A percentile compares a stretch with the other conserved stretches of the same genome.
Evolutionary conservation across 2,888 invertebrate species (phyloP).

Genomic region (Acholoe squamosa): DNA sequence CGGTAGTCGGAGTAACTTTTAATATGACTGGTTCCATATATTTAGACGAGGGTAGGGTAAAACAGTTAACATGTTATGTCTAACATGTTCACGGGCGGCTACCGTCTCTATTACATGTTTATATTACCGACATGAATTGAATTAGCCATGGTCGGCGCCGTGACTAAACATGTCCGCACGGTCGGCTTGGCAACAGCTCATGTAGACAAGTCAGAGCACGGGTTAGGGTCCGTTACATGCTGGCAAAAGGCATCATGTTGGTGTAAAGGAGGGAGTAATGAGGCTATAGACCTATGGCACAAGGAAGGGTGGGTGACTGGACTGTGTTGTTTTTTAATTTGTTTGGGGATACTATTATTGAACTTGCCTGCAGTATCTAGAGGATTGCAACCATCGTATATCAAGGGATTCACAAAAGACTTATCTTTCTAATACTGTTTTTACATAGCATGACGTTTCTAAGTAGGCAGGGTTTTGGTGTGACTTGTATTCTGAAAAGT

Average conservation of each 20-base stretch:
- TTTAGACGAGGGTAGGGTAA: neutral
- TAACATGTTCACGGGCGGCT: conserved; percentile 24
- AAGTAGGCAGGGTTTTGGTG: too few relatives aligned
- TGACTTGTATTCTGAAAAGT: too few relatives aligned
- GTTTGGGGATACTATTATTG: too few relatives aligned
- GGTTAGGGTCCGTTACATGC: conserved; percentile 29
- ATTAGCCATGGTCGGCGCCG: conserved; percentile 35
- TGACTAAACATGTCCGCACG: conserved; percentile 32
- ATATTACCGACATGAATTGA: conserved; percentile 33
- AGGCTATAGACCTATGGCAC: neutral
- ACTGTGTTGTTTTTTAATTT: too few relatives aligned
- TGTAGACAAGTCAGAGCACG: conserved; percentile 21
- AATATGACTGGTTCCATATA: neutral
- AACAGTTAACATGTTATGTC: neutral
- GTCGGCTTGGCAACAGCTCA: conserved; percentile 17
- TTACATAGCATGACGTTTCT: too few relatives aligned
- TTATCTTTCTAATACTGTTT: too few relatives aligned
- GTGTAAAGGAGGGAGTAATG: neutral
- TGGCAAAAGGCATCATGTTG: neutral
- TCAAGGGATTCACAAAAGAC: too few relatives aligned
- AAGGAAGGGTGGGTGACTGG: neutral
- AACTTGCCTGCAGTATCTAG: too few relatives aligned
- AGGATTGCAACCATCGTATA: too few relatives aligned
- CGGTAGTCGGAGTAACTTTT: neutral
- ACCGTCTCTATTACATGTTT: conserved; percentile 33